Percentiles rank a stretch among this genome's conserved stretches.
phyloP scores from a whole-genome alignment of 30 jellyfish, hydroid and myxozoan genomes.

The Rhopilema esculentum region DNA sequence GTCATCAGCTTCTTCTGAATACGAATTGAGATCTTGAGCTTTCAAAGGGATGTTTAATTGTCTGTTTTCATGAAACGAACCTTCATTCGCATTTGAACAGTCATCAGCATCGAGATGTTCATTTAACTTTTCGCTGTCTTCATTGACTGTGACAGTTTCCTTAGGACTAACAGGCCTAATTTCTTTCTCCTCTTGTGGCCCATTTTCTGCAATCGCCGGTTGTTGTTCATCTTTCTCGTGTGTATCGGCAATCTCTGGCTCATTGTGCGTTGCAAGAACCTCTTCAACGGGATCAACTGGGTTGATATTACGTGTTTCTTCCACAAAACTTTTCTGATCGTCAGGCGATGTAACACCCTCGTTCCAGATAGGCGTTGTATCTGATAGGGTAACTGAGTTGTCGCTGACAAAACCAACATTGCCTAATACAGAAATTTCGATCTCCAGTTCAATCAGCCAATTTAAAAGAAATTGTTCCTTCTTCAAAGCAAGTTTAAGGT shows the following conservation, averaged over 20 bases:
- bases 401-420: conserved; percentile 54
- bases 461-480: conserved; percentile 77
- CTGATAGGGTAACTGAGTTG: conserved; percentile 25
- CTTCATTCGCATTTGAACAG: neutral
- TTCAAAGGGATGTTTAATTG: neutral
- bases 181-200: neutral
- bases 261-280: neutral
- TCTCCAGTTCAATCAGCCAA: conserved; percentile 58
- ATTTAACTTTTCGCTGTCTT: neutral
- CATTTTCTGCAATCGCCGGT: neutral
- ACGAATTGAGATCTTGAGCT: neutral
- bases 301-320: conserved; percentile 8
- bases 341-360: conserved; percentile 19
- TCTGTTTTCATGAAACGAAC: neutral
- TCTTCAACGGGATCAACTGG: conserved; percentile 6
- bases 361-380: conserved; percentile 6
- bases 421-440: conserved; percentile 70
- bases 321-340: neutral
- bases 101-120: neutral
- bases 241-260: neutral
- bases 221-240: conserved; percentile 13
- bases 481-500: conserved; percentile 46
- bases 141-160: neutral
- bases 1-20: conserved; percentile 10
- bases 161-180: neutral